Evolutionary conservation across 2,888 invertebrate species (phyloP), one percentile per base, ranked within the genome.

Genomic region (Alcis repandata): DNA sequence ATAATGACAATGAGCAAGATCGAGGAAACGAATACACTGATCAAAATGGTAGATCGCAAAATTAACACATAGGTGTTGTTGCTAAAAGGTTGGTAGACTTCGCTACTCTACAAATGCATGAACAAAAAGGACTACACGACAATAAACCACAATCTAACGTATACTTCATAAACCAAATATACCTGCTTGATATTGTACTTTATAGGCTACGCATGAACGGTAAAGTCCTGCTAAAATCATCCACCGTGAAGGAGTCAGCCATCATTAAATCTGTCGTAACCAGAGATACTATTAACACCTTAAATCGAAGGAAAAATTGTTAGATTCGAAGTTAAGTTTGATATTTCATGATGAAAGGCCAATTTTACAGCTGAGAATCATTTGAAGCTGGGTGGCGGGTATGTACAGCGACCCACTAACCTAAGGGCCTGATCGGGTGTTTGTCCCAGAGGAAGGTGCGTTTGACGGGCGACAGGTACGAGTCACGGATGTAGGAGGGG

Each of bases 391-490:
- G 77, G 65, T 74, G 70, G 77, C 79, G 84, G 84, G 56, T 88
- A 89, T 89, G 70, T 88, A 90, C 88, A 90, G 89, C 88, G 80
- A 77, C 79, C 79, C 85, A 96, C 97, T 95, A 96, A 98, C 97
- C 97, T 94, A 97, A 96, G 87, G 97, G 97, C 94, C 98, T 96
- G 91, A 97, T 95, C 88, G 98, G 98, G 93, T 98, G 98, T 93
- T 96, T 96, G 92, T 96, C 96, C 98, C 98, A 98, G 85, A 98
- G 95, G 94, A 97, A 98, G 92, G 96, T 96, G 94, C 97, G 96
- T 95, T 97, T 98, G 89, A 98, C 95, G 70, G 98, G 98, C 85
- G 97, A 98, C 91, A 98, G 95, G 94, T 96, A 98, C 85, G 97
- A 97, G 94, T 97, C 96, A 78, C 98, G 95, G 87, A 97, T 94